These are phyloP conservation scores for Hyposoter dolosus DNA, from an alignment of 2,888 invertebrate genomes.

Conservation along the genomic window DNA sequence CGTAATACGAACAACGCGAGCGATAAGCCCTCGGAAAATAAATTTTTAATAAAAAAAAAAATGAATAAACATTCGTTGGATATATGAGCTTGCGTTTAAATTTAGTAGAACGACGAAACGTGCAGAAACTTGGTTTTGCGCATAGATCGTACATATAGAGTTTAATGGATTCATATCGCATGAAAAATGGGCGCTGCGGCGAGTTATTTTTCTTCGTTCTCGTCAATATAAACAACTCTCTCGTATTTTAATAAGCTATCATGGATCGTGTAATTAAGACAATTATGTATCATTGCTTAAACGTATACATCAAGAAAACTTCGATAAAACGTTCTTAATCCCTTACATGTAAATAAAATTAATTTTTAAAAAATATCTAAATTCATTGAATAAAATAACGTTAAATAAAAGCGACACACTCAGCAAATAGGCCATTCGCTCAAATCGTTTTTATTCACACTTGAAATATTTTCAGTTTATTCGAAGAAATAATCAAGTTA, in stretches of 20 bases:
- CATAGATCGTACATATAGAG: constrained; percentile 76
- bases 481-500: background rate
- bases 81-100: constrained; percentile 47
- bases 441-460: background rate
- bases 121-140: constrained; percentile 62
- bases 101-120: constrained; percentile 54
- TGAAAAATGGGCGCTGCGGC: constrained; percentile 83
- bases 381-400: background rate
- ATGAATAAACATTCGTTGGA: background rate
- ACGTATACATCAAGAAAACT: background rate
- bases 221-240: constrained; percentile 2
- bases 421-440: background rate
- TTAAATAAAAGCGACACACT: background rate
- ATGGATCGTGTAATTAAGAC: constrained; percentile 1
- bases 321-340: background rate
- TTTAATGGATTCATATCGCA: constrained; percentile 81
- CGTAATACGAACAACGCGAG: constrained; percentile 39
- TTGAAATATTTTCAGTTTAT: background rate
- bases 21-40: constrained; percentile 21
- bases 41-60: background rate
- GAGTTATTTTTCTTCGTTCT: constrained; percentile 73
- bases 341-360: background rate
- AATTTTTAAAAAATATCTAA: background rate
- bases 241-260: constrained; percentile 15
- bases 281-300: background rate